Conservation (phyloP, 2,797 vertebrate genomes). For the Rhinogobio ventralis region DNA sequence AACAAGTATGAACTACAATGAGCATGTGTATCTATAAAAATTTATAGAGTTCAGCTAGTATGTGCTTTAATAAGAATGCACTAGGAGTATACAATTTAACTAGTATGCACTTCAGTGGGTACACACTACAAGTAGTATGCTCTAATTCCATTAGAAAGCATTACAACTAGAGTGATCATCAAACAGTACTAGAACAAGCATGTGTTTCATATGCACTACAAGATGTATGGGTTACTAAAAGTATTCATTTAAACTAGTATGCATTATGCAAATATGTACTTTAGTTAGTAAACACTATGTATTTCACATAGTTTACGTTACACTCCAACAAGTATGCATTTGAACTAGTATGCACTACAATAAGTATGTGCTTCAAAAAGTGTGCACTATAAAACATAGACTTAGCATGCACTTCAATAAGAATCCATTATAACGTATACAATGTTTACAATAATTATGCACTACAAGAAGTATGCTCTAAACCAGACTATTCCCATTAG, state of each 20-base stretch:
- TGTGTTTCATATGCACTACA: background rate
- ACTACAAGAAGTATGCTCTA: background rate
- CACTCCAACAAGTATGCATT: background rate
- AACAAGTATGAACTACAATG: background rate
- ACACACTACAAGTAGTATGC: background rate
- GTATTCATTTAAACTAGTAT: background rate
- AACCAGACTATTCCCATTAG: background rate
- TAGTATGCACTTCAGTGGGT: background rate
- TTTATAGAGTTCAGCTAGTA: background rate
- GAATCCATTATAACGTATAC: background rate
- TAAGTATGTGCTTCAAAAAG: background rate
- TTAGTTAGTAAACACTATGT: background rate
- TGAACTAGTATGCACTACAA: background rate
- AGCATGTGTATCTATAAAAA: background rate
- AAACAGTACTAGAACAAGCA: background rate
- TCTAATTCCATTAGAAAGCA: background rate
- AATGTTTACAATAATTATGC: no score
- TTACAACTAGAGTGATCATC: background rate
- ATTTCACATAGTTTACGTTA: background rate
- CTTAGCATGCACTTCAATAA: background rate
- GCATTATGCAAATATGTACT: background rate
- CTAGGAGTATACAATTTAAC: background rate
- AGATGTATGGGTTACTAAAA: background rate
- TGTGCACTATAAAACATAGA: background rate
- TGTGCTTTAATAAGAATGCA: background rate